Base-by-base conservation (phyloP, 2,113 vertebrate species). In the Tamias sibiricus region DNA sequence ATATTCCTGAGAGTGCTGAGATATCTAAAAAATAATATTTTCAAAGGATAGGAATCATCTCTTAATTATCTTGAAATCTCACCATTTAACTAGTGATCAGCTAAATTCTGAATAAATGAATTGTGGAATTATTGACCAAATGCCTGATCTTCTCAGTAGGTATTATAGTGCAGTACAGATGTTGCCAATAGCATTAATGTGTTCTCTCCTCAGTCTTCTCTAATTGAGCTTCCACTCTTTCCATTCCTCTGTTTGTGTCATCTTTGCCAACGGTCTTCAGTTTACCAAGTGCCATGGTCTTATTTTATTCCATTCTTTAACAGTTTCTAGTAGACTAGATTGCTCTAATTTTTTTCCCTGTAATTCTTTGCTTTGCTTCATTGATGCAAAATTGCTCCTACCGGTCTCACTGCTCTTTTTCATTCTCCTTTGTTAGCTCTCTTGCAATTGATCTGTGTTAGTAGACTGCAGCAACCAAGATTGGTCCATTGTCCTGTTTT, bases 1-100 rank as follows among this genome's bases (percentile, higher is more conserved):
- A 62, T 30, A 69, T 85, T 95, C 22, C 8, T 77, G 28, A 83
- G 32, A 44, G 49, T 86, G 91, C 35, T 91, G 35, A 93, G 37
- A 57, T 77, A 69, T 7, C 12, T 92, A 54, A 77, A 89, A 96
- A 42, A 19, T 28, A 83, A 4, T 42, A 37, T 72, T 52, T 91
- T 97, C 77, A 94, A 94, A 80, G 80, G 44, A 89, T 22, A 91
- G 40, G 4, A 11, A 44, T 12, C 19, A 79, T 66, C 42, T 77
- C 6, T 94, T 93, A 72, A 49, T 87, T 83, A 87, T 32, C 40
- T 57, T 74, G 47, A 74, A 93, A 93, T 89, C n/a, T 82, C 54
- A 90, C 19, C 14, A 84, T 90, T 66, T 66, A 82, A 22, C 20
- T 79, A 44, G n/a, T 8, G 16, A 76, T 87, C 8, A 49, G 24